A percentile compares a stretch with the other conserved stretches of the same genome.
Conservation (phyloP, 1,140 invertebrate genomes). For the Drosophila cardini region DNA sequence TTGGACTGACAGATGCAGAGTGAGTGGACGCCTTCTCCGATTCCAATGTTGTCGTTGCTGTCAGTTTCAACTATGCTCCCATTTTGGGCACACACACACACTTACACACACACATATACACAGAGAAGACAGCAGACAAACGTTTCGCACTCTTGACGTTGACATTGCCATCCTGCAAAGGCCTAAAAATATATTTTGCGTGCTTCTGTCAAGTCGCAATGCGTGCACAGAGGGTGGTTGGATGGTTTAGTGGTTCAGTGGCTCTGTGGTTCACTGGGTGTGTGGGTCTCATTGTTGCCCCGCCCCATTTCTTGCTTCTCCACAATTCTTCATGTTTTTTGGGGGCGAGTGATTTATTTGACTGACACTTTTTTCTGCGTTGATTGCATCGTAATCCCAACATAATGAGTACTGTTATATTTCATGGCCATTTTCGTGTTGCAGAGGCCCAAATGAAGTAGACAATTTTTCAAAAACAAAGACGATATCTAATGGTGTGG, state of each 20-base stretch:
- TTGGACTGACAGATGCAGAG: conserved; percentile 62
- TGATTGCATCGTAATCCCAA: conserved; percentile 84
- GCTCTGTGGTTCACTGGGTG: too few relatives aligned
- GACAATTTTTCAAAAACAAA: conserved; percentile 83
- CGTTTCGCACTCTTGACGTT: conserved; percentile 62
- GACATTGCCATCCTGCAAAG: conserved; percentile 66
- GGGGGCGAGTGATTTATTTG: conserved; percentile 80
- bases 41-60: conserved; percentile 55
- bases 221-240: conserved; percentile 13
- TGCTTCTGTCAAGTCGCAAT: conserved; percentile 48
- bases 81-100: conserved; percentile 36
- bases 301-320: conserved; percentile 5
- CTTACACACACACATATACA: conserved; percentile 9
- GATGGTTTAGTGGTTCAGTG: neutral
- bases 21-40: conserved; percentile 37
- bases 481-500: conserved; percentile 44
- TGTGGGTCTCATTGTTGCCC: neutral
- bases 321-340: conserved; percentile 68
- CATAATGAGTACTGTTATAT: conserved; percentile 84
- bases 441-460: conserved; percentile 75
- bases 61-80: conserved; percentile 78
- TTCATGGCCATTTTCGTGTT: conserved; percentile 81
- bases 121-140: conserved; percentile 15
- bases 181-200: conserved; percentile 61
- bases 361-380: conserved; percentile 84